Conservation (phyloP, 2,113 vertebrate genomes). For the Catharus fuscescens region DNA sequence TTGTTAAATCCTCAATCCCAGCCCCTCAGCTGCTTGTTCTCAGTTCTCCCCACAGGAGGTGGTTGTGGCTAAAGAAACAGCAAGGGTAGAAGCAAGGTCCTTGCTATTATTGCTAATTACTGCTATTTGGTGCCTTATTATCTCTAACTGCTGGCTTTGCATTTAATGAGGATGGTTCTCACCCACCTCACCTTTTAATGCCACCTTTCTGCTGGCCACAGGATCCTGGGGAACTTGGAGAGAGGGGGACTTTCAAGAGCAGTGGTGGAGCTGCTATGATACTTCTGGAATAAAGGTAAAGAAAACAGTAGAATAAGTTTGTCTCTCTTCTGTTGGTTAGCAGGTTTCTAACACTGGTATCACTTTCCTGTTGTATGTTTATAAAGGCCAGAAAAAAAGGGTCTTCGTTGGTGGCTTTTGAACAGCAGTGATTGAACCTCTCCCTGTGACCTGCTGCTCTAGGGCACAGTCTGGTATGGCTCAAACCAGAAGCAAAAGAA, state of each 20-base stretch:
- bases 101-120: neutral
- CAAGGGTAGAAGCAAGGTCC: neutral
- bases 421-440: neutral
- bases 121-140: neutral
- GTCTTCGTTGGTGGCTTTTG: neutral
- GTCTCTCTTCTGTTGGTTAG: neutral
- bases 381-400: neutral
- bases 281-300: neutral
- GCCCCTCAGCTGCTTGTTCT: neutral
- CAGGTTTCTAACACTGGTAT: rapidly evolving
- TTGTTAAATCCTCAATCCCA: neutral
- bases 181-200: neutral
- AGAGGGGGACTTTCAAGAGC: neutral
- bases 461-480: neutral
- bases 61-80: neutral
- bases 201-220: rapidly evolving
- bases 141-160: neutral
- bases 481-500: neutral
- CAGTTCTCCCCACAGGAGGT: neutral
- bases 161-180: neutral
- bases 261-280: neutral
- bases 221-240: neutral
- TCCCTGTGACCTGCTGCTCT: neutral
- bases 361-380: neutral
- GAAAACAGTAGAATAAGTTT: neutral